These are phyloP conservation scores for Paedocypris sp. DNA, from an alignment of 2,113 vertebrate species.

Conservation along the genomic window DNA sequence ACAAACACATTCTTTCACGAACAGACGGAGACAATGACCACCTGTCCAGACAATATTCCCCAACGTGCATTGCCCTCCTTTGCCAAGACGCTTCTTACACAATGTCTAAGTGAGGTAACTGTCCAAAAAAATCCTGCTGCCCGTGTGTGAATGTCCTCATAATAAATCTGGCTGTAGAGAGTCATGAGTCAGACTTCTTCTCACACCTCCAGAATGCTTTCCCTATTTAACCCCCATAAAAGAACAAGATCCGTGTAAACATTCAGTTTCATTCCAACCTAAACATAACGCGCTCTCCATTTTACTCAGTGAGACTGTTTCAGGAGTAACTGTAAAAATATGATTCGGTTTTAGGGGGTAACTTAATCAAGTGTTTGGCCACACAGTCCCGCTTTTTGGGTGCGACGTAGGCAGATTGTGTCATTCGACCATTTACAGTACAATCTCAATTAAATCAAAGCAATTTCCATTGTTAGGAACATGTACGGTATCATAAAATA, in stretches of 20 bases:
- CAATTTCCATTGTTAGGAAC: no score
- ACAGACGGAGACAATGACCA: constrained; percentile 23
- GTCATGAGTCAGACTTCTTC: constrained; percentile 7
- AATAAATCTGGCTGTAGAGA: constrained; percentile 10
- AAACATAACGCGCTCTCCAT: background rate
- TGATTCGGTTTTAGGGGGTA: no score
- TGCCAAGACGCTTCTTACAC: constrained; percentile 14
- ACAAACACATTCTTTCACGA: constrained; percentile 50
- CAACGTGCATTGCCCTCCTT: background rate
- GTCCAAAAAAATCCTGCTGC: background rate
- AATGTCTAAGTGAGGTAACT: constrained; percentile 17
- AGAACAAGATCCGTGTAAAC: constrained; percentile 4
- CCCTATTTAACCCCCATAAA: constrained; percentile 23
- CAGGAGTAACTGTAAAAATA: no score
- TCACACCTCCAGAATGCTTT: constrained; percentile 9
- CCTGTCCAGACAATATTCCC: constrained; percentile 21
- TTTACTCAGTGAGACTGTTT: no score
- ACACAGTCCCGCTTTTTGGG: no score
- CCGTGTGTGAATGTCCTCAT: constrained; percentile 10
- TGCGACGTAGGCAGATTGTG: no score
- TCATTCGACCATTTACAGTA: no score
- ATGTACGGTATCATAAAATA: no score
- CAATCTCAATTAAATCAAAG: no score
- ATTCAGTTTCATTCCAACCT: background rate
- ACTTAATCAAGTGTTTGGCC: no score